Base-by-base conservation (phyloP, 2,888 invertebrate genomes). In the Dolichomitus sp. region DNA sequence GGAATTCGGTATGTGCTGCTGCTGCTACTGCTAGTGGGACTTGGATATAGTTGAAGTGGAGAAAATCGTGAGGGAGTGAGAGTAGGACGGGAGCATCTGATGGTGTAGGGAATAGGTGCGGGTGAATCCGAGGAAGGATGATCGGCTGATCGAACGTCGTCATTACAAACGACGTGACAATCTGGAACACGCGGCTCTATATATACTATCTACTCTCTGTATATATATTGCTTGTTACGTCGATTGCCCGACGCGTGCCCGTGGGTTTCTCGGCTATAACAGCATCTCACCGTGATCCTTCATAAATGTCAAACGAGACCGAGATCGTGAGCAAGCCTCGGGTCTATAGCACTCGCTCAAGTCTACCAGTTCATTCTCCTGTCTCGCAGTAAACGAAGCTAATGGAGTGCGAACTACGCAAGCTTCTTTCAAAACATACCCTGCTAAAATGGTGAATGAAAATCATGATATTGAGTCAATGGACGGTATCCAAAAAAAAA, bases 121-220 rank as follows among this genome's bases (percentile, higher is more conserved):
- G 85, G 86, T 84, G 85, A 87, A 87, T 85, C 70, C 82, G 69
- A 86, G 86, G 87, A 88, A 89, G 87, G 88, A 88, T 87, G 88
- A 88, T 87, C 87, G 90, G 84, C 87, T 91, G 91, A 92, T 92
- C 92, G 92, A 91, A 91, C 88, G 91, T 92, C 89, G 90, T 92
- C 91, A 89, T 92, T 92, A 92, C 92, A 91, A 92, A 91, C 91
- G 90, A 91, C 91, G 89, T 89, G 92, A 92, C 90, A 90, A 92
- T 92, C 91, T 89, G 80, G 87, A 89, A 88, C 88, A 88, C 88
- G 86, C 87, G 84, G 83, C 86, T 85, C 81, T 88, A 14, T 45
- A 45, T 88, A 14, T 45, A 45, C 54, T 59, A 66, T 68, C 42
- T 45, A 40, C 61, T 48, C 37, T 19, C 68, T 77, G 91, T 91